Conservation (phyloP, 2,113 vertebrate genomes). For the Alces alces region DNA sequence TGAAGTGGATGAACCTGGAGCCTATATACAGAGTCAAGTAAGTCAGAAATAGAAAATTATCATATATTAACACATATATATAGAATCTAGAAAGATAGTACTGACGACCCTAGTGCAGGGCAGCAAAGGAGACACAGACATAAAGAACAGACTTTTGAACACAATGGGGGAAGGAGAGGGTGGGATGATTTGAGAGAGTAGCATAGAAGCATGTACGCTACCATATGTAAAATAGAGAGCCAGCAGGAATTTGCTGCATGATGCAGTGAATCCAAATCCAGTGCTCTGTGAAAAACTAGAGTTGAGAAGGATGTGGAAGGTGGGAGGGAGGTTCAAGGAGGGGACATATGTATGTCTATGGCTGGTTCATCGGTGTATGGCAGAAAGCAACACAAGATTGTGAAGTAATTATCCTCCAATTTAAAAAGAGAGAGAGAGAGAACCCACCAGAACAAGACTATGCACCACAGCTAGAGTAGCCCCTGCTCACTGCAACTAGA, state of each 20-base stretch:
- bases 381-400: not conserved
- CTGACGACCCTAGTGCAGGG: not conserved
- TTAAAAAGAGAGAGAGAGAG: not conserved
- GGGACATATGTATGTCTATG: not conserved
- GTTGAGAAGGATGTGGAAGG: not conserved
- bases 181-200: not conserved
- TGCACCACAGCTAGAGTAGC: not conserved
- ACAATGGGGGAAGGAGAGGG: not conserved
- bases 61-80: not conserved
- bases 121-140: not conserved
- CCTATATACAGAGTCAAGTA: not conserved
- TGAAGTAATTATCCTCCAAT: not conserved
- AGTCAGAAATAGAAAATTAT: not conserved
- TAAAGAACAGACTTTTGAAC: not conserved
- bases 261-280: not conserved
- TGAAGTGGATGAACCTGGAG: not conserved
- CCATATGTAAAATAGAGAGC: not conserved
- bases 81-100: not conserved
- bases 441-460: not conserved
- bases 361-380: not conserved
- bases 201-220: not conserved
- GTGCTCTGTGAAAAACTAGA: not conserved
- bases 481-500: not conserved
- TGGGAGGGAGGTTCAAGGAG: not conserved
- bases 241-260: not conserved